Percentiles rank a stretch among this genome's conserved stretches.
phyloP scores from a whole-genome alignment of 2,888 invertebrate genomes.

The Drosophila anomalata region DNA sequence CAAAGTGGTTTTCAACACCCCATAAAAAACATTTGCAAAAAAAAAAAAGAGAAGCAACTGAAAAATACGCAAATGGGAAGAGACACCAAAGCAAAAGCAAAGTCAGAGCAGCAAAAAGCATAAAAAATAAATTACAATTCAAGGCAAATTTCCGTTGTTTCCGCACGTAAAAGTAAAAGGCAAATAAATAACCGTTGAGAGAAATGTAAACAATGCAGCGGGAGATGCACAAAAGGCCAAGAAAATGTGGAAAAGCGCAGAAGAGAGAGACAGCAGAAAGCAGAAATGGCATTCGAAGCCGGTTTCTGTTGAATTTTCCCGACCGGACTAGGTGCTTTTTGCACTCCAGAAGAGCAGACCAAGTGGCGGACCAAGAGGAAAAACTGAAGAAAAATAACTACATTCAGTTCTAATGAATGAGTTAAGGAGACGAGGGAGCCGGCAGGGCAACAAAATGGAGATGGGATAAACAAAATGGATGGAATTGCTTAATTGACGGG shows the following conservation, averaged over 20 bases:
- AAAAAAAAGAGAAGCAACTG: slow-evolving; percentile 3
- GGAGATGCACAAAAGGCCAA: slow-evolving; percentile 29
- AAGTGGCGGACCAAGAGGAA: slow-evolving; percentile 23
- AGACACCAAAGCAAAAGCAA: slow-evolving; percentile 13
- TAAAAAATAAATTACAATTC: slow-evolving; percentile 7
- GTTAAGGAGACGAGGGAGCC: slow-evolving; percentile 5
- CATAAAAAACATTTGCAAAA: slow-evolving; percentile 60
- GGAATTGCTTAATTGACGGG: not conserved
- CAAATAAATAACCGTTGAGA: slow-evolving; percentile 49
- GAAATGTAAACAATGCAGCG: slow-evolving; percentile 48
- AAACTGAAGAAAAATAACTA: slow-evolving; percentile 9
- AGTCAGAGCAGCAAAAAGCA: not conserved
- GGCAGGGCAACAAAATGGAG: not conserved
- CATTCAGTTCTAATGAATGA: slow-evolving; percentile 23
- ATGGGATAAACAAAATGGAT: slow-evolving; percentile 28
- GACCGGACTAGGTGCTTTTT: slow-evolving; percentile 3
- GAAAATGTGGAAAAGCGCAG: slow-evolving; percentile 25
- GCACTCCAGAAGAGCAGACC: slow-evolving; percentile 26
- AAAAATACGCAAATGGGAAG: slow-evolving; percentile 10
- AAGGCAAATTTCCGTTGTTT: slow-evolving; percentile 42
- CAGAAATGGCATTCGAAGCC: slow-evolving; percentile 28
- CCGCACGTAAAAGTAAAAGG: slow-evolving; percentile 43
- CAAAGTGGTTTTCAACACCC: slow-evolving; percentile 66
- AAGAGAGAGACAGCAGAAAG: slow-evolving; percentile 26
- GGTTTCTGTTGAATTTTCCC: slow-evolving; percentile 28